These are phyloP conservation scores for Strigamia transsilvanica DNA, from an alignment of 2,888 invertebrate species.

Conservation along the genomic window DNA sequence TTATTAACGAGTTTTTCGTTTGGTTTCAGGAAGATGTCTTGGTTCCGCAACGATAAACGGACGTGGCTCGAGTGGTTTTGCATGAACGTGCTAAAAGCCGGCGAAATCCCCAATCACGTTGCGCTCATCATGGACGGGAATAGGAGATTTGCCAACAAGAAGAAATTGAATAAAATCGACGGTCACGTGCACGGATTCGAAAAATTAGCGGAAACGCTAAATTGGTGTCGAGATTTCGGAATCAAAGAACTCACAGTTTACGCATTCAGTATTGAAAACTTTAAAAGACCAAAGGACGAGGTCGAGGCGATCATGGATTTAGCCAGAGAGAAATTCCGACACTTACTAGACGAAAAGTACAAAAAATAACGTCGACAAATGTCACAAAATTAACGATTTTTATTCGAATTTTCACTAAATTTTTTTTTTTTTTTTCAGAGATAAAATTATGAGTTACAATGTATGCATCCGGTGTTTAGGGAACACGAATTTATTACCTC, in stretches of 20 bases:
- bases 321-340: conserved; percentile 83
- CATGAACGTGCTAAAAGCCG: conserved; percentile 78
- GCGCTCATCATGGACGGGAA: conserved; percentile 99
- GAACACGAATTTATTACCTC: conserved; percentile 80
- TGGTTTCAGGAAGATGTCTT: conserved; percentile 35
- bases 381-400: too few relatives aligned
- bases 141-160: conserved; percentile 86
- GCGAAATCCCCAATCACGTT: conserved; percentile 87
- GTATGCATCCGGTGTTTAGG: conserved; percentile 88
- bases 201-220: conserved; percentile 80
- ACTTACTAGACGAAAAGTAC: conserved; percentile 84
- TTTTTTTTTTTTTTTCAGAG: too few relatives aligned
- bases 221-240: conserved; percentile 91
- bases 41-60: conserved; percentile 59
- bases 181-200: conserved; percentile 88
- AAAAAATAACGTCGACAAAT: too few relatives aligned
- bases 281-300: conserved; percentile 88
- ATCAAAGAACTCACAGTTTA: conserved; percentile 96
- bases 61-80: conserved; percentile 79
- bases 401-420: too few relatives aligned
- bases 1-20: neutral
- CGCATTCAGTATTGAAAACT: conserved; percentile 99
- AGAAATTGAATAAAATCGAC: conserved; percentile 75
- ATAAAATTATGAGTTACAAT: conserved; percentile 82
- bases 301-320: conserved; percentile 87